Evolutionary conservation across 2,113 vertebrate species (phyloP).

Genomic region (Mobula hypostoma): DNA sequence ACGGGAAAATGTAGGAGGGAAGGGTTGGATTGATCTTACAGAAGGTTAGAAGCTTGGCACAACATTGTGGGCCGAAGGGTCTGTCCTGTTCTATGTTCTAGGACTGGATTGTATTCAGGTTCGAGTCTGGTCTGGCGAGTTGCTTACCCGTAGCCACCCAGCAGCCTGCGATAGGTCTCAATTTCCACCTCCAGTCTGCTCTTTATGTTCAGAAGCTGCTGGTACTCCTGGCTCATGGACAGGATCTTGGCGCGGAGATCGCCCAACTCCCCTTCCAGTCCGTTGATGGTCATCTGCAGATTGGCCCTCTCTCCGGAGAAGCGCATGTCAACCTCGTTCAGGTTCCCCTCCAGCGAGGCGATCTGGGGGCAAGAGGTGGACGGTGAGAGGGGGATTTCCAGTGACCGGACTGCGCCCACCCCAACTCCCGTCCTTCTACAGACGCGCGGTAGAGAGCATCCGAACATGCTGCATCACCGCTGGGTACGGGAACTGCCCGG

Average conservation of each 20-base stretch:
- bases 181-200: constrained; percentile 74
- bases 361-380: constrained; percentile 56
- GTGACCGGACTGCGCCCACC: too few species aligned
- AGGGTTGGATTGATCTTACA: too few species aligned
- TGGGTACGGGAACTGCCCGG: too few species aligned
- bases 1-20: too few species aligned
- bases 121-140: too few species aligned
- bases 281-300: constrained; percentile 63
- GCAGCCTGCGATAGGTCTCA: constrained; percentile 65
- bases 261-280: constrained; percentile 63
- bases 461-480: too few species aligned
- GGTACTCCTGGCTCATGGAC: constrained; percentile 64
- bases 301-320: constrained; percentile 58
- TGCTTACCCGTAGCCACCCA: constrained; percentile 50
- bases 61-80: too few species aligned
- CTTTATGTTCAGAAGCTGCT: constrained; percentile 65
- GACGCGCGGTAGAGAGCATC: too few species aligned
- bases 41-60: too few species aligned
- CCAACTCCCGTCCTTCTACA: too few species aligned
- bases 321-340: constrained; percentile 64
- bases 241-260: constrained; percentile 61
- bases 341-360: constrained; percentile 63
- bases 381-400: background rate
- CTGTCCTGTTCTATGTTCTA: too few species aligned
- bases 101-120: too few species aligned